Evolutionary conservation across 2,113 vertebrate genomes (phyloP), one percentile per base, ranked within the genome.

Genomic region (Lasiurus borealis): DNA sequence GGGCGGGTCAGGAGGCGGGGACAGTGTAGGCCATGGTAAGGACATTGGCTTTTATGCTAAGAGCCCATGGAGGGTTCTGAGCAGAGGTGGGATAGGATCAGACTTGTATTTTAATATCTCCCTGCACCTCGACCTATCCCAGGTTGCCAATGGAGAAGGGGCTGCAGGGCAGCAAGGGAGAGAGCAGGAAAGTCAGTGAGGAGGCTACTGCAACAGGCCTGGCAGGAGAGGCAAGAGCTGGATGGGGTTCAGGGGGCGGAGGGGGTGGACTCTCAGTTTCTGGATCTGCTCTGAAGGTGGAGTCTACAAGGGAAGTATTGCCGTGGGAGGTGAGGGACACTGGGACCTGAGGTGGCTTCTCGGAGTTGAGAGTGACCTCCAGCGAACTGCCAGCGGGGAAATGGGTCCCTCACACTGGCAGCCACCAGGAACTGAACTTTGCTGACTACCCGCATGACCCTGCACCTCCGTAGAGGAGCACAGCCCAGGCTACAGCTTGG

Each of bases 361-460:
- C 6, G 34, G 27, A 12, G 5, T 62, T 11, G 23, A 73, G 77
- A 50, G n/a, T 52, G 48, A 18, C 23, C 11, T 36, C 8, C 27
- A 13, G 44, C 50, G 31, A 76, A 18, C 16, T 44, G 64, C 57
- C 64, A 54, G 71, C 57, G 91, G 19, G 52, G 19, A 46, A 50
- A 48, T 0, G 0, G 9, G 19, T 27, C 2, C 11, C 19, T 88
- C 48, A 21, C 27, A 15, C 12, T 0, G 0, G 13, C 40, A 52
- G 9, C 16, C 69, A 14, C 23, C 4, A 40, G 36, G 19, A 40
- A 3, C 44, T 31, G 36, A 27, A 66, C 66, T 82, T 40, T 4
- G 62, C 21, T 4, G 29, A 36, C 25, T 6, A 6, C 40, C 34
- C 5, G 29, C 46, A 2, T 9, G n/a, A 31, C 44, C 36, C 46